phyloP scores from a whole-genome alignment of 2,888 invertebrate species.

The Pyrgus malvae region DNA sequence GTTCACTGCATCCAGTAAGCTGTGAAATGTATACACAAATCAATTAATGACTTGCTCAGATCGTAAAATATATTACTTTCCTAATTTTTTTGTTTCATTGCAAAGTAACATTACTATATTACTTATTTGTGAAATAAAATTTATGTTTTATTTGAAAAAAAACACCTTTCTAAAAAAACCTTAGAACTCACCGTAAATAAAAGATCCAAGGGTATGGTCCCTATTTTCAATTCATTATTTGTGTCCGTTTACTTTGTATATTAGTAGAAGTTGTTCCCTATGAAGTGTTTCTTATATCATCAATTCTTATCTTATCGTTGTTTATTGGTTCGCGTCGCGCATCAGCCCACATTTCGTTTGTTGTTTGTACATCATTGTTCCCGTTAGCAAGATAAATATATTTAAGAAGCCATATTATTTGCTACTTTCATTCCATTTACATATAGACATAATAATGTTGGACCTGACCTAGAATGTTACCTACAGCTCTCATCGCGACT shows the following conservation, averaged over 20 bases:
- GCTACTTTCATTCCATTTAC: background rate
- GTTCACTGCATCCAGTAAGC: slow-evolving; percentile 56
- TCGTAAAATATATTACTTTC: background rate
- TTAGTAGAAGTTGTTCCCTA: background rate
- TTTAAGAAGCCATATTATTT: background rate
- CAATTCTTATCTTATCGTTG: too few relatives aligned
- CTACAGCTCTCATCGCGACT: slow-evolving; percentile 14
- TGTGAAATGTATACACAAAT: slow-evolving; percentile 64
- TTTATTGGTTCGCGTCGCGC: slow-evolving; percentile 14
- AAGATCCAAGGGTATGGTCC: slow-evolving; percentile 9
- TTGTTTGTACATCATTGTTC: background rate
- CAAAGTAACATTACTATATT: too few relatives aligned
- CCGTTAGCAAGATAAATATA: background rate
- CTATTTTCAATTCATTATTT: slow-evolving; percentile 14
- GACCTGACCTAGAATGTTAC: slow-evolving; percentile 24
- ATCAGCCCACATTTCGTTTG: slow-evolving; percentile 20
- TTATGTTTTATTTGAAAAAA: too few relatives aligned
- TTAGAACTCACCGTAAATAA: slow-evolving; percentile 14
- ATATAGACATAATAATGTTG: background rate
- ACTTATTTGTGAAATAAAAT: too few relatives aligned
- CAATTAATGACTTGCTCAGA: slow-evolving; percentile 29
- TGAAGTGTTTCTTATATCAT: too few relatives aligned
- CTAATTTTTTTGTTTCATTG: background rate
- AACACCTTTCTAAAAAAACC: background rate
- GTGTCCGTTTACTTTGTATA: background rate